These are phyloP conservation scores for Rallus limicola DNA, from an alignment of 2,113 vertebrate genomes.

Conservation along the genomic window DNA sequence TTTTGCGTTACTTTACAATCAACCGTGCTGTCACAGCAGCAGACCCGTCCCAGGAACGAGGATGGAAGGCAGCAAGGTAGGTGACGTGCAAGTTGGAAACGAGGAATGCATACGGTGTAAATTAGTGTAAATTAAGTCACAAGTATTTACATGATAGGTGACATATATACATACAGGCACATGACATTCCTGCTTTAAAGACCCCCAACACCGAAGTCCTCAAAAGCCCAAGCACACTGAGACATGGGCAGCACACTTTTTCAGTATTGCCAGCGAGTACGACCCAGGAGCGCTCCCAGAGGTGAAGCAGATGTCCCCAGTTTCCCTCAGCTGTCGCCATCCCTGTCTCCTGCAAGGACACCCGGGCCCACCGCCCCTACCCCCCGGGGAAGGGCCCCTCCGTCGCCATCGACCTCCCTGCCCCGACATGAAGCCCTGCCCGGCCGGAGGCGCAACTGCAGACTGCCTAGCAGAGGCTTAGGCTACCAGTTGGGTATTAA, in stretches of 20 bases:
- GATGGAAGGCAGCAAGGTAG: neutral
- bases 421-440: fast-evolving
- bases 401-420: fast-evolving
- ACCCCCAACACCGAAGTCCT: too few species aligned
- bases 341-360: fast-evolving
- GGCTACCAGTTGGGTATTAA: neutral
- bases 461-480: neutral
- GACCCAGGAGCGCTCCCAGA: neutral
- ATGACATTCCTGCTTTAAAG: neutral
- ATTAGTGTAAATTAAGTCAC: neutral
- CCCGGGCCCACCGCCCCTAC: fast-evolving
- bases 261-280: fast-evolving
- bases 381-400: too few species aligned
- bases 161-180: neutral
- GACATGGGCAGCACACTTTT: too few species aligned
- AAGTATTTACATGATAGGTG: neutral
- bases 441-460: fast-evolving
- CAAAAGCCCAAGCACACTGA: neutral
- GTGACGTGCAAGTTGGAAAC: neutral
- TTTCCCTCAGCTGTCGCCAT: fast-evolving
- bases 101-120: neutral
- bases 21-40: neutral
- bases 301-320: too few species aligned
- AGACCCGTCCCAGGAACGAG: neutral
- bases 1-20: neutral